phyloP scores from a whole-genome alignment of 2,888 invertebrate genomes.

The Itoplectis maculator region DNA sequence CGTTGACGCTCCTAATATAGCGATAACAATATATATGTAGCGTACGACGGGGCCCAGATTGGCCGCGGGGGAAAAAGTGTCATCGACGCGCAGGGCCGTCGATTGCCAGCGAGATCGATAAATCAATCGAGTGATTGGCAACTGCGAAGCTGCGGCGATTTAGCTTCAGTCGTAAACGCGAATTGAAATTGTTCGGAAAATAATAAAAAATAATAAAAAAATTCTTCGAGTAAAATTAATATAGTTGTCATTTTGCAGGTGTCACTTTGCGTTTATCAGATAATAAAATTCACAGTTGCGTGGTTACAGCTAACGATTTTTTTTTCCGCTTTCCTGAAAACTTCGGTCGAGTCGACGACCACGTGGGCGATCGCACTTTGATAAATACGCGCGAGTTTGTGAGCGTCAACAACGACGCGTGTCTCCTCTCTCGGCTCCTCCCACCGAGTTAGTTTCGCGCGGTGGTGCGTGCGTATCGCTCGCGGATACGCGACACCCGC shows the following conservation, averaged over 20 bases:
- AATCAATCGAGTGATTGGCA: conserved; percentile 17
- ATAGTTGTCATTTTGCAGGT: too few species aligned
- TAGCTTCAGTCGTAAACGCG: too few species aligned
- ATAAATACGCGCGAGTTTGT: conserved; percentile 76
- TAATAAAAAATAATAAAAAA: too few species aligned
- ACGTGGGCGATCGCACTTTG: conserved; percentile 74
- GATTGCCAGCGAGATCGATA: too few species aligned
- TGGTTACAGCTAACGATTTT: too few species aligned
- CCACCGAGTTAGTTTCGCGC: conserved; percentile 76
- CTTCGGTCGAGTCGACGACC: conserved; percentile 10
- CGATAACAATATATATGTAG: conserved; percentile 40
- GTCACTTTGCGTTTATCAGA: too few species aligned
- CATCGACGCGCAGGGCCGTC: not conserved
- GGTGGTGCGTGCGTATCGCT: conserved; percentile 74
- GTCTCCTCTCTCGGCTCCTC: conserved; percentile 73
- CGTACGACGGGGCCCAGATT: not conserved
- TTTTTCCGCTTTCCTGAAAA: too few species aligned
- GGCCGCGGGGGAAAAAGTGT: conserved; percentile 1
- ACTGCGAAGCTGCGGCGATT: too few species aligned
- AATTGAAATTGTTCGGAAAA: too few species aligned
- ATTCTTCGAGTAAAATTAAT: too few species aligned
- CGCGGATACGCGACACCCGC: conserved; percentile 67
- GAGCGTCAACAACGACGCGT: conserved; percentile 70
- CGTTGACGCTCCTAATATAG: conserved; percentile 22
- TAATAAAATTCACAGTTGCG: too few species aligned